Percentiles rank a stretch among this genome's conserved stretches.
Conservation (phyloP, 2,113 vertebrate species). For the Pseudois nayaur region DNA sequence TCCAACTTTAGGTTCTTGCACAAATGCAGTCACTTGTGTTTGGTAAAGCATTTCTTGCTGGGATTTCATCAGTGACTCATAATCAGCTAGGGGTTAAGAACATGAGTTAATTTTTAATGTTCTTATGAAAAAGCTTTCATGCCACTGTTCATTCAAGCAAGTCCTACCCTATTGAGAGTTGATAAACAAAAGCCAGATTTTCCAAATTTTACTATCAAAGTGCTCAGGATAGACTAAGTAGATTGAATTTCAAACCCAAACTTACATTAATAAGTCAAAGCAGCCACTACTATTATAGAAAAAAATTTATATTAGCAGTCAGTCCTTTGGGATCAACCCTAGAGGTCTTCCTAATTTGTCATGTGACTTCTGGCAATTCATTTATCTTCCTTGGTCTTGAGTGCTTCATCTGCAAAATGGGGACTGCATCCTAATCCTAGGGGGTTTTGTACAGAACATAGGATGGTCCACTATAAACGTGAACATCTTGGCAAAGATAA, state of each 20-base stretch:
- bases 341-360: background rate
- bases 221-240: background rate
- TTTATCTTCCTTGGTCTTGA: background rate
- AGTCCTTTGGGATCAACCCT: background rate
- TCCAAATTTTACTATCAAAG: background rate
- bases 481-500: background rate
- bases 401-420: background rate
- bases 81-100: conserved; percentile 86
- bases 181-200: background rate
- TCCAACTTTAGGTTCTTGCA: conserved; percentile 88
- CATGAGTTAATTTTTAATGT: background rate
- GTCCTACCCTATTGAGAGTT: background rate
- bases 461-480: background rate
- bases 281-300: background rate
- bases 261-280: background rate
- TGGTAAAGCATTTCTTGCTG: conserved; percentile 89
- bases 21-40: conserved; percentile 88
- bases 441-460: background rate
- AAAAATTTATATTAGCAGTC: background rate
- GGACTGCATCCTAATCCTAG: background rate
- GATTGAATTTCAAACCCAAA: background rate
- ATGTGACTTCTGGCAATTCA: background rate
- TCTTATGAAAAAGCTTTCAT: background rate
- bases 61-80: conserved; percentile 90
- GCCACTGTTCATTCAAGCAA: background rate